Evolutionary conservation across 2,888 invertebrate species (phyloP).

Genomic region (Acanthosepion lycidas): DNA sequence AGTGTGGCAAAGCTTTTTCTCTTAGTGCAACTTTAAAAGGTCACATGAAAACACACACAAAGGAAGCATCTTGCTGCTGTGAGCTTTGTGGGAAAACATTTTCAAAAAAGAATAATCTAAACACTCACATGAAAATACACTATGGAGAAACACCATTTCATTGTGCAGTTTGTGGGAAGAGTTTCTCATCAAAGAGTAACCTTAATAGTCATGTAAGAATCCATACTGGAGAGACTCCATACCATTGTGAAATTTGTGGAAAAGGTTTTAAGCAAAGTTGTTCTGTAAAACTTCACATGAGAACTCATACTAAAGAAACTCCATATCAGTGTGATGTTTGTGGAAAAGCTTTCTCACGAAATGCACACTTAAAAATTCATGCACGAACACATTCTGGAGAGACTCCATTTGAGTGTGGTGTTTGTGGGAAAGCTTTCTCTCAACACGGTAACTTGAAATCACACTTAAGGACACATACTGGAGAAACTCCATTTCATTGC

Average conservation of each 20-base stretch:
- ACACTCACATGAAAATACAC: slow-evolving; percentile 25
- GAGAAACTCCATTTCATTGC: slow-evolving; percentile 36
- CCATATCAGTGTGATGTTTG: slow-evolving; percentile 43
- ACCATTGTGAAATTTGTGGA: slow-evolving; percentile 24
- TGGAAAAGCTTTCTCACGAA: slow-evolving; percentile 24
- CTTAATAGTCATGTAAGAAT: slow-evolving; percentile 25
- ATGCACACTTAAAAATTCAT: background rate
- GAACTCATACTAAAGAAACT: slow-evolving; percentile 20
- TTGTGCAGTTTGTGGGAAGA: slow-evolving; percentile 40
- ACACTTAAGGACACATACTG: slow-evolving; percentile 23
- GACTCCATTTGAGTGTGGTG: background rate
- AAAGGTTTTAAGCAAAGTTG: background rate
- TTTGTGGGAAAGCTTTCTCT: slow-evolving; percentile 25
- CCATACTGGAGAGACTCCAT: slow-evolving; percentile 24
- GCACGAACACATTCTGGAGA: background rate
- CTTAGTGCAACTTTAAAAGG: background rate
- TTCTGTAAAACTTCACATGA: background rate
- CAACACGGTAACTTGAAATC: background rate
- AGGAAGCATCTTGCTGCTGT: background rate
- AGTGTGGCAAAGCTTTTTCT: slow-evolving; percentile 36
- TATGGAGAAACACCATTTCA: slow-evolving; percentile 23
- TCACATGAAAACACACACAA: slow-evolving; percentile 39
- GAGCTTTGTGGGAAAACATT: slow-evolving; percentile 33
- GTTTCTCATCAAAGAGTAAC: background rate
- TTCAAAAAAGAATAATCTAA: slow-evolving; percentile 23